Base-by-base conservation (phyloP, 2,797 vertebrate genomes). In the Mycteria americana region DNA sequence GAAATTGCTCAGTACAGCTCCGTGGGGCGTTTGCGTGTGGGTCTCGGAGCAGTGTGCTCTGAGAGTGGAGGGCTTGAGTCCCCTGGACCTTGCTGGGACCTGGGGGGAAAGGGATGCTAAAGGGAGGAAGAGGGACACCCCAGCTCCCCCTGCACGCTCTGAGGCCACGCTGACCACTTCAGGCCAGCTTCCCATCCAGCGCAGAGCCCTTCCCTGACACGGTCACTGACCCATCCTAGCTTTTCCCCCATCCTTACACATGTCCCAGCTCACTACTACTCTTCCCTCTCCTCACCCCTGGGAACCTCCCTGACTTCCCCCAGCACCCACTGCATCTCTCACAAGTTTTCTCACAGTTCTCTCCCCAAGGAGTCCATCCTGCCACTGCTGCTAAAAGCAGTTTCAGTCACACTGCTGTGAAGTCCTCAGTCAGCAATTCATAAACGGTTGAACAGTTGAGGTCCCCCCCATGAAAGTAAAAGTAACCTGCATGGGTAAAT, bases 21-120 rank as follows among this genome's bases (percentile, higher is more conserved):
- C 0, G 0, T 41, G 37, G 8, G 13, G 11, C 2, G 2, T 80
- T 51, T 69, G 4, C 48, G 11, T 53, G n/a, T 48, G 16, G 18
- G 8, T 63, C 46, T 74, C 0, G 0, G 60, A 85, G 46, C 24
- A 53, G 7, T 13, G 28, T 48, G 35, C 45, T 65, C 54, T 56
- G 37, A 45, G 7, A 53, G 31, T 7, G 10, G 48, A 64, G 23
- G 30, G 21, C 11, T 79, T 30, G 14, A 59, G 12, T 76, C 13
- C n/a, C 37, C 17, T 30, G 13, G 12, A 83, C 24, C 50, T 83
- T 88, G 37, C 50, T 75, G 46, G 18, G 45, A 6, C 17, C 18
- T 54, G 19, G 25, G 11, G 3, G 21, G 2, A 31, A 50, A 48
- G 31, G 10, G 15, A 77, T 54, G 11, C 8, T 80, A 12, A 77